A percentile compares a stretch with the other conserved stretches of the same genome.
Evolutionary conservation across 2,113 vertebrate genomes (phyloP).

Genomic region (Ciconia stormi): DNA sequence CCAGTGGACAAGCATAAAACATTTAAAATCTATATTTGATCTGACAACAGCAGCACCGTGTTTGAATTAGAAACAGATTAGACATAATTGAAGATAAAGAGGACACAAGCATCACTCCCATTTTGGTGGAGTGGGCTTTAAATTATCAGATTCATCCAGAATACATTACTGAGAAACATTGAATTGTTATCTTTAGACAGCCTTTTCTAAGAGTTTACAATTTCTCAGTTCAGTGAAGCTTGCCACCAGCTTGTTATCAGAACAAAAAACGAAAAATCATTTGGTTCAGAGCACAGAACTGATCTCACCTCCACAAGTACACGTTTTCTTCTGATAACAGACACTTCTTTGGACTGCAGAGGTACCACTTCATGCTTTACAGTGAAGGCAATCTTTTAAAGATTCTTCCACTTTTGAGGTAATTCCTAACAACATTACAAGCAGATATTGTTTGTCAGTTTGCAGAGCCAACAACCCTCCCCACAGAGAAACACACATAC

Average conservation of each 20-base stretch:
- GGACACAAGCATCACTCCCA: conserved; percentile 88
- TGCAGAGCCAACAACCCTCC: not conserved
- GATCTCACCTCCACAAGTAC: conserved; percentile 91
- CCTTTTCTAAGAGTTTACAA: conserved; percentile 98
- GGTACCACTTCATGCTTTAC: conserved; percentile 73
- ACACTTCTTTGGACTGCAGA: conserved; percentile 81
- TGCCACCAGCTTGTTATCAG: conserved; percentile 96
- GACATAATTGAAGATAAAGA: conserved; percentile 94
- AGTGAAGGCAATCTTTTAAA: conserved; percentile 81
- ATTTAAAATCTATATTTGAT: conserved; percentile 94
- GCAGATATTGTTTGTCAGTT: conserved; percentile 37
- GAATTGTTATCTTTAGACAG: conserved; percentile 97
- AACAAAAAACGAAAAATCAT: conserved; percentile 93
- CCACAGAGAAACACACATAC: not conserved
- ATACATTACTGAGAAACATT: conserved; percentile 93
- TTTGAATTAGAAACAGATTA: conserved; percentile 95
- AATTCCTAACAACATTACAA: conserved; percentile 53
- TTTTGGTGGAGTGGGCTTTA: conserved; percentile 89
- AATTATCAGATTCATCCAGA: conserved; percentile 94
- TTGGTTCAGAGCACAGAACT: conserved; percentile 90
- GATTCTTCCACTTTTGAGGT: conserved; percentile 79
- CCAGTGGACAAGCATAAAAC: conserved; percentile 73
- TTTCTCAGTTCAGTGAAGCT: conserved; percentile 99
- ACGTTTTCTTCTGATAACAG: conserved; percentile 90
- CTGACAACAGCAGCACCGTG: conserved; percentile 86